Conservation (phyloP, 2,113 vertebrate genomes). For the Oenanthe oenanthe region DNA sequence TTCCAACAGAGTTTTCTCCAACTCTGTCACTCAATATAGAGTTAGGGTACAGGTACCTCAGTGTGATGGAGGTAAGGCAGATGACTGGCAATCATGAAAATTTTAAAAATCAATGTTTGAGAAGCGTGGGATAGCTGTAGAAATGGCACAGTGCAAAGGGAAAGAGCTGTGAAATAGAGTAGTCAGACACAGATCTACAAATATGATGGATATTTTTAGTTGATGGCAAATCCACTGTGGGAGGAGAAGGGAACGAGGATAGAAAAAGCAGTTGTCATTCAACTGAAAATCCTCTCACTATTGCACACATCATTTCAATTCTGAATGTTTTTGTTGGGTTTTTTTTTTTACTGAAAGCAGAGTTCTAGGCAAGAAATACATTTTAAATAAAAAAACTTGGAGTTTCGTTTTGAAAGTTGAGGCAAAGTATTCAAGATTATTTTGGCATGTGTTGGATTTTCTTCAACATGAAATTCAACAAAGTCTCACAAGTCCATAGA, state of each 20-base stretch:
- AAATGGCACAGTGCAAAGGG: neutral
- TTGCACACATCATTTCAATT: constrained; percentile 16
- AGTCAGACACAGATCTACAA: constrained; percentile 36
- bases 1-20: neutral
- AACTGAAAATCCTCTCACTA: constrained; percentile 45
- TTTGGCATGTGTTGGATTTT: constrained; percentile 33
- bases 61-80: neutral
- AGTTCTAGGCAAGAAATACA: constrained; percentile 22
- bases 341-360: constrained; percentile 4
- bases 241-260: neutral
- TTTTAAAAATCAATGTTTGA: neutral
- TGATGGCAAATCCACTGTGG: neutral
- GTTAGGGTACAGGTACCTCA: neutral
- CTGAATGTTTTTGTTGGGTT: neutral
- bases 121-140: neutral
- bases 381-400: constrained; percentile 13
- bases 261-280: constrained; percentile 52
- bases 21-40: neutral
- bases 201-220: constrained; percentile 48
- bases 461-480: constrained; percentile 37
- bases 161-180: constrained; percentile 19
- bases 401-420: constrained; percentile 28
- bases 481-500: constrained; percentile 43
- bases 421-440: constrained; percentile 45
- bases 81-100: neutral